These are phyloP conservation scores for Stomatorhinus ivindoensis DNA, from an alignment of 2,113 vertebrate genomes.

Conservation along the genomic window DNA sequence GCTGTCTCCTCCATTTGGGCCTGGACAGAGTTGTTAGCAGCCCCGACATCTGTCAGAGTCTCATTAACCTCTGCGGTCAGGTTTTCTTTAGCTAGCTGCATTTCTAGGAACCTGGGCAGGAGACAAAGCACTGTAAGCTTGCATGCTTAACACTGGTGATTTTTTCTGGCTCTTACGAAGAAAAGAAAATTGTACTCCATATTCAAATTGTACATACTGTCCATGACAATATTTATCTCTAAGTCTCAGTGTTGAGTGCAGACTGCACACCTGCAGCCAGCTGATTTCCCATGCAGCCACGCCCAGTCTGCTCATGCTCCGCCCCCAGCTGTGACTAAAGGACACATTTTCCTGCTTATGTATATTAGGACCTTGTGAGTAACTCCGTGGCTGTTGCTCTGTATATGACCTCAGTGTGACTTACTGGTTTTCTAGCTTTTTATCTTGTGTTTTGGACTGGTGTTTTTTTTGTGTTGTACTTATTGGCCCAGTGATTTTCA, in stretches of 20 bases:
- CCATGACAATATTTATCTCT: neutral
- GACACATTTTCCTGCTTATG: neutral
- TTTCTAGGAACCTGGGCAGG: slow-evolving; percentile 45
- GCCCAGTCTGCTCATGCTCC: neutral
- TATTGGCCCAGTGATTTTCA: neutral
- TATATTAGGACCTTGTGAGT: neutral
- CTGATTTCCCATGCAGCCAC: neutral
- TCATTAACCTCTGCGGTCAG: slow-evolving; percentile 50
- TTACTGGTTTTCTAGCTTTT: neutral
- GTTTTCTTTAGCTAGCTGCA: slow-evolving; percentile 56
- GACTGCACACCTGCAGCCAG: neutral
- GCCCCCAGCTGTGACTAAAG: neutral
- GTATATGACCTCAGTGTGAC: neutral
- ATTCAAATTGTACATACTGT: neutral
- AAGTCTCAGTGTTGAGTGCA: neutral
- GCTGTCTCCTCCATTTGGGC: slow-evolving; percentile 29
- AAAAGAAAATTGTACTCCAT: neutral
- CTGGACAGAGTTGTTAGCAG: slow-evolving; percentile 36
- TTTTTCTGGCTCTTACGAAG: neutral
- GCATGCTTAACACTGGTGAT: neutral
- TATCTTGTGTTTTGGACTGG: neutral
- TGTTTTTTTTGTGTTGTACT: neutral
- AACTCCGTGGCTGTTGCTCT: neutral
- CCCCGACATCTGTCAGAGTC: slow-evolving; percentile 35
- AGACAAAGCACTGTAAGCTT: neutral